Base-by-base conservation (phyloP, 2,113 vertebrate genomes). In the Atractosteus spatula region DNA sequence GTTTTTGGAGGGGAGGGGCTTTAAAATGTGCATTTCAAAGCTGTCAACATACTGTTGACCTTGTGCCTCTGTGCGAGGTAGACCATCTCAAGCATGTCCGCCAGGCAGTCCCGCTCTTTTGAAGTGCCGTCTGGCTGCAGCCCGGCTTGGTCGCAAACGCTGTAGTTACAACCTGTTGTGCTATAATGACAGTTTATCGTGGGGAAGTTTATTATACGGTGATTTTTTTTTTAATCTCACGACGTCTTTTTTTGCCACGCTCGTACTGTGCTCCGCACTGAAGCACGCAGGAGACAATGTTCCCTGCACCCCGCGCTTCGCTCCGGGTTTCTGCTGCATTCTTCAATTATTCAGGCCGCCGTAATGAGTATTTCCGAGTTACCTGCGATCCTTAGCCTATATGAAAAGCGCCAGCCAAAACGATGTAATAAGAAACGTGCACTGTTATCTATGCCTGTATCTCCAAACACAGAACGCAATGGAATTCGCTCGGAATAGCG, bases 1-100 rank as follows among this genome's bases (percentile, higher is more conserved):
- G 29, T 29, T 29, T 29, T 12, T 59, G 64, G 41, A 55, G 54
- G 55, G 77, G 62, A 47, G 41, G 63, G 29, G 72, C 14, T 7
- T 17, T 8, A n/a, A 42, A 57, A 17, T 54, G 47, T 61, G 41
- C 4, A 41, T 74, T 55, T 63, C 12, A 5, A 44, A 63, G 71
- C 29, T 12, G 5, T 65, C 12, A 67, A 29, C 45, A 45, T 55
- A 42, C 10, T 10, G 61, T 62, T 42, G 17, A 62, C 71, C 43
- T 7, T 69, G 29, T 70, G 13, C 41, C 1, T 62, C 8, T 47
- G 11, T 63, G 41, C 16, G 6, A 13, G n/a, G 57, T 71, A 54
- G 12, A 51, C 55, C 55, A 54, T 64, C 3, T 69, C 8, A 62
- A 13, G 17, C 57, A 2, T 10, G 5, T n/a, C 66, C 45, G 14